A percentile compares a stretch with the other conserved stretches of the same genome.
phyloP scores from a whole-genome alignment of 2,113 vertebrate species.

The Halichoeres trimaculatus region DNA sequence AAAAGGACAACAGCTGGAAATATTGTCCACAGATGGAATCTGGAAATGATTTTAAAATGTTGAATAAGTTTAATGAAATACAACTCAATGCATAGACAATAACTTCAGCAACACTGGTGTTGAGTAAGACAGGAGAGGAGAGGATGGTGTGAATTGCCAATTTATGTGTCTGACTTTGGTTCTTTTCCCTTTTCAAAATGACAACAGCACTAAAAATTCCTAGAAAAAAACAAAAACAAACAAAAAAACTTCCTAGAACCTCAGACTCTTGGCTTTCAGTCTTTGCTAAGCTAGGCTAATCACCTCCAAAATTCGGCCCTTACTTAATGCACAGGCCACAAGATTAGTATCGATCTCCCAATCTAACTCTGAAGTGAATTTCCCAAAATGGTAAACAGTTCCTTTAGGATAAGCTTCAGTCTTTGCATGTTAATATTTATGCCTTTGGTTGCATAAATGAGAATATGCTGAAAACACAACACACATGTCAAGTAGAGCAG shows the following conservation, averaged over 20 bases:
- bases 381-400: not conserved
- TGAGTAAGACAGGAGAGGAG: too few relatives aligned
- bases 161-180: too few relatives aligned
- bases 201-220: not conserved
- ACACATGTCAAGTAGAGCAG: not conserved
- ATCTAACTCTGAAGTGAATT: not conserved
- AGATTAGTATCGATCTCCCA: not conserved
- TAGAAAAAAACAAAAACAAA: too few relatives aligned
- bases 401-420: too few relatives aligned
- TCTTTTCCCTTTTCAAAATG: not conserved
- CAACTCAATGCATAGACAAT: too few relatives aligned
- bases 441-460: not conserved
- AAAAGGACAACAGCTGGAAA: too few relatives aligned
- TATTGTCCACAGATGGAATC: too few relatives aligned
- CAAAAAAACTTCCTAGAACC: not conserved
- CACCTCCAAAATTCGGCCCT: not conserved
- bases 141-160: too few relatives aligned
- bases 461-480: not conserved
- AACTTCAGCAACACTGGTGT: too few relatives aligned
- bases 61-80: too few relatives aligned
- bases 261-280: not conserved
- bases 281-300: slow-evolving; percentile 12
- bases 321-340: not conserved
- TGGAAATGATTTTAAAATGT: too few relatives aligned
- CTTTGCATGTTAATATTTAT: not conserved